Evolutionary conservation across 1,140 invertebrate genomes (phyloP), one percentile per base, ranked within the genome.

Genomic region (Subanguina moxae): DNA sequence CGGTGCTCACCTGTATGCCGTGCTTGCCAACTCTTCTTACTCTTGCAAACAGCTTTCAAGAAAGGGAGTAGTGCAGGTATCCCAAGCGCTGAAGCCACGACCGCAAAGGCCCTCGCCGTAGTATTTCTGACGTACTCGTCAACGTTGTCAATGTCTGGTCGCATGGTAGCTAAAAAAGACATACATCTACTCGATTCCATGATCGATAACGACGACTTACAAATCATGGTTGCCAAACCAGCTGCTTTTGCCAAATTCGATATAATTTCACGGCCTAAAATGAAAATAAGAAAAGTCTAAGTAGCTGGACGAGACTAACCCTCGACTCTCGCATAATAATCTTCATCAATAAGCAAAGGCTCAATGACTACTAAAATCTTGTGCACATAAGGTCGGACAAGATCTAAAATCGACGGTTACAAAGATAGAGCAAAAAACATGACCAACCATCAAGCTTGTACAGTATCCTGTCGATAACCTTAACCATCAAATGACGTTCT

Each of bases 51-150:
- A 70, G 96, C 96, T 85, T 99, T 99, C 72, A 99, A 87, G 83
- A 99, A 99, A 0, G 96, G 96, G 67, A 99, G 84, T 0, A 99
- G 85, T 0, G 94, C 96, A 15, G 96, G 96, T 76, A 99, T 99
- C 43, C 95, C 94, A 27, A 99, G 86, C 65, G 96, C 95, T 11
- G 94, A 98, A 0, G 96, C 96, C 0, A 99, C 96, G 0, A 99
- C 95, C 46, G 96, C 96, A 84, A 99, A 99, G 0, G 96, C 96
- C 78, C 96, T 86, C 1, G 96, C 95, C 11, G 96, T 99, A 0
- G 96, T 99, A 83, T 99, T 99, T 83, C 96, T 87, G 0, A 99
- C 96, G 76, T 98, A 99, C 85, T 99, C 96, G 85, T 99, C 96
- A 78, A 98, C 97, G 83, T 99, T 99, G 83, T 99, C 96, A 82